These are phyloP conservation scores for Tenualosa thibaudeaui DNA, from an alignment of 2,797 vertebrate genomes.

Conservation along the genomic window DNA sequence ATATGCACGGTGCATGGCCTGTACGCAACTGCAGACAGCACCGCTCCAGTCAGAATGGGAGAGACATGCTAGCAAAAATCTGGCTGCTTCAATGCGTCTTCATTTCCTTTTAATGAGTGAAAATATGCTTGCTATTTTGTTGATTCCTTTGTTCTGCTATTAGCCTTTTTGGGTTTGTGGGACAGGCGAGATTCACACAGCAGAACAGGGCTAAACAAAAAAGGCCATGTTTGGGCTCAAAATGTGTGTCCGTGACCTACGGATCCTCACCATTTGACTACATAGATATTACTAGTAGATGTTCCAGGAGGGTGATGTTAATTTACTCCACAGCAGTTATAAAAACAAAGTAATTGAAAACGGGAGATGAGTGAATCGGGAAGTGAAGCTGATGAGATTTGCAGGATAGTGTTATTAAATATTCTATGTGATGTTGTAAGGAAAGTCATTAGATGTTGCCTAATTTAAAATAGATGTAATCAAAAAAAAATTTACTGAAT, in stretches of 20 bases:
- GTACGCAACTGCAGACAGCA: slow-evolving; percentile 44
- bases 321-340: neutral
- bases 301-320: neutral
- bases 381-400: slow-evolving; percentile 12
- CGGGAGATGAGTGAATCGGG: neutral
- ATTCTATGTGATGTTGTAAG: slow-evolving; percentile 16
- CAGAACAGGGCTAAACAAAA: neutral
- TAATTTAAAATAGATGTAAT: slow-evolving; percentile 46
- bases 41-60: slow-evolving; percentile 35
- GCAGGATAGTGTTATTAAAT: slow-evolving; percentile 13
- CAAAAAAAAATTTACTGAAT: slow-evolving; percentile 39
- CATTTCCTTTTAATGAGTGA: neutral
- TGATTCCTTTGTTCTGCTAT: neutral
- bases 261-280: neutral
- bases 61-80: slow-evolving; percentile 37
- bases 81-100: slow-evolving; percentile 2
- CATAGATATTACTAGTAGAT: neutral
- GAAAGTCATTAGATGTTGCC: slow-evolving; percentile 22
- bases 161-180: neutral
- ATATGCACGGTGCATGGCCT: slow-evolving; percentile 43
- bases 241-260: neutral
- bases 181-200: neutral
- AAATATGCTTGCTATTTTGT: neutral
- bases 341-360: neutral
- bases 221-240: neutral